Base-by-base conservation (phyloP, 1,140 invertebrate genomes). In the Oryctes rhinoceros region DNA sequence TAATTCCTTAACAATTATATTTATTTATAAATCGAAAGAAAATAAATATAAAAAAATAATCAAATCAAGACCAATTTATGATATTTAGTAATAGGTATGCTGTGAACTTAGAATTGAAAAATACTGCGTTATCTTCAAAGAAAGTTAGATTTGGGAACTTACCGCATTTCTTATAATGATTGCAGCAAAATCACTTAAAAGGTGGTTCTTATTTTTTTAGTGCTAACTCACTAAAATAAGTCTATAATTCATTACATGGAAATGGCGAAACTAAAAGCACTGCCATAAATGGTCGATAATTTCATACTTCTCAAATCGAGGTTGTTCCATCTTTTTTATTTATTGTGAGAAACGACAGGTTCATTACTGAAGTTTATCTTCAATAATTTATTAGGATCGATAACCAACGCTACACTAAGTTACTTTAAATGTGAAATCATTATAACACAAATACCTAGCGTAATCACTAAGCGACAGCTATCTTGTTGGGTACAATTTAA, bases 221-320 rank as follows among this genome's bases (percentile, higher is more conserved):
- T n/a, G n/a, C n/a, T n/a, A n/a, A n/a, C n/a, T n/a, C n/a, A n/a
- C n/a, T n/a, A n/a, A n/a, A n/a, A n/a, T n/a, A n/a, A n/a, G n/a
- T n/a, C 65, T 71, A 30, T 20, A 71, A 71, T 71, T 71, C 20
- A 71, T 71, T 71, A 71, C 20, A 30, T 71, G 65, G 24, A 71
- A 37, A 24, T 24, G 65, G 65, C 65, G 35, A 71, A 24, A 39
- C 24, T 4, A 71, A 71, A 71, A 6, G 65, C 20, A 24, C 7
- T 71, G 35, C 20, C 3, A 7, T 71, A 71, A 24, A 6, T 24
- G 24, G 65, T 71, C 65, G 65, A 71, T 71, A 71, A 71, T 71
- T 71, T 71, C 65, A 20, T 30, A 71, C 24, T 71, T 71, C 35
- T 71, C 65, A 71, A 71, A 71, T 71, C 65, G 24, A 71, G 65